These are phyloP conservation scores for Araneus ventricosus DNA, from an alignment of 1,140 invertebrate genomes.

Conservation along the genomic window DNA sequence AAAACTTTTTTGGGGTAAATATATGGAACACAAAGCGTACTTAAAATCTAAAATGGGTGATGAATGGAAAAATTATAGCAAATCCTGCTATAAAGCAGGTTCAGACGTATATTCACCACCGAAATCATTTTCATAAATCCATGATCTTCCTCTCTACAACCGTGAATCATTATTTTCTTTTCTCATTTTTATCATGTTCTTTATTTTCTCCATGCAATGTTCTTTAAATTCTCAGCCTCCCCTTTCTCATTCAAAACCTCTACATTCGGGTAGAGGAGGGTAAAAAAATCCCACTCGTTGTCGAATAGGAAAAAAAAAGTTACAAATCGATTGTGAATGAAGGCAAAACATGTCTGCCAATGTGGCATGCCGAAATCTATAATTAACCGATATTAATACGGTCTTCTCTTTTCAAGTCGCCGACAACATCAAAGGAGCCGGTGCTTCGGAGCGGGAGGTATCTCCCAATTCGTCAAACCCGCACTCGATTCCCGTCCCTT, in stretches of 20 bases:
- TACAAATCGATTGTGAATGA: slow-evolving; percentile 23
- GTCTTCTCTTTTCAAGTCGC: slow-evolving; percentile 4
- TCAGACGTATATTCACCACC: no score
- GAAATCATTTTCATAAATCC: neutral
- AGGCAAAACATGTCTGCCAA: slow-evolving; percentile 9
- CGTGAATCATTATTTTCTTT: neutral
- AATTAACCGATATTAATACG: slow-evolving; percentile 71
- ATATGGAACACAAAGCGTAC: no score
- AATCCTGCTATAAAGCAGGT: no score
- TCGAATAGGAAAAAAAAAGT: neutral
- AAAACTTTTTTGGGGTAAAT: no score
- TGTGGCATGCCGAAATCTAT: slow-evolving; percentile 37
- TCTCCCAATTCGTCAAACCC: slow-evolving; percentile 52
- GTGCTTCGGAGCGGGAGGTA: neutral
- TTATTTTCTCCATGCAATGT: neutral
- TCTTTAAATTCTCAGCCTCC: neutral
- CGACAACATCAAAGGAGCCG: slow-evolving; percentile 67
- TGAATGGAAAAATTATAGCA: no score
- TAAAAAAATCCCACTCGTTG: neutral
- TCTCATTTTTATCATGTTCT: neutral
- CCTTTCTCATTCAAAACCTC: neutral
- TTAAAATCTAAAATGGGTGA: no score
- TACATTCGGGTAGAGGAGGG: neutral
- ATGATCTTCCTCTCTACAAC: neutral
- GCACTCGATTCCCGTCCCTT: neutral